Conservation (phyloP, 2,797 vertebrate species). For the Pseudomugil gertrudae region DNA sequence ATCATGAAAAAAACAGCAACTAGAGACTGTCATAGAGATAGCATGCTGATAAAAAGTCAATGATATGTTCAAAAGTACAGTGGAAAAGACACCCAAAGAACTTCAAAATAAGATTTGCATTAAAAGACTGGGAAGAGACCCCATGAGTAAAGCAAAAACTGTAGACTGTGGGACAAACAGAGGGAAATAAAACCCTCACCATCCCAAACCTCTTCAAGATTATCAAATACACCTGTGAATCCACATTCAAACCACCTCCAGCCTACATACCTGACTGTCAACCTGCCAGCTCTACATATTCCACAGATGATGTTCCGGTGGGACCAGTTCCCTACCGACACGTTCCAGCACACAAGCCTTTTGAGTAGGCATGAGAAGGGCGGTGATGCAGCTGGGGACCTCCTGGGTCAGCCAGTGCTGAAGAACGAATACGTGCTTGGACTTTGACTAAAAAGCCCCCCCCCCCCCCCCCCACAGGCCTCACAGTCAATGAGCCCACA, state of each 20-base stretch:
- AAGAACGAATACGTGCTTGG: conserved; percentile 65
- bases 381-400: conserved; percentile 60
- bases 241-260: conserved; percentile 27
- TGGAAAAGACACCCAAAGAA: conserved; percentile 16
- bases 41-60: conserved; percentile 8
- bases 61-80: conserved; percentile 16
- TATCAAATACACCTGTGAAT: conserved; percentile 31
- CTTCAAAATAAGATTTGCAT: conserved; percentile 24
- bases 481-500: conserved; percentile 62
- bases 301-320: conserved; percentile 49
- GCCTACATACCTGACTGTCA: conserved; percentile 60
- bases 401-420: conserved; percentile 64
- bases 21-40: conserved; percentile 29
- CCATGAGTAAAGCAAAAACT: conserved; percentile 15
- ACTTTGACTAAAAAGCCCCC: conserved; percentile 63
- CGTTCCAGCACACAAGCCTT: conserved; percentile 59
- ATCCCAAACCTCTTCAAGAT: conserved; percentile 24
- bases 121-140: conserved; percentile 24
- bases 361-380: conserved; percentile 61
- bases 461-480: conserved; percentile 51
- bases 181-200: conserved; percentile 1
- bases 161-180: conserved; percentile 25
- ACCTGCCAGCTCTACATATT: conserved; percentile 51
- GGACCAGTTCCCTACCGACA: conserved; percentile 46
- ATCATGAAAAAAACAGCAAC: conserved; percentile 35